These are phyloP conservation scores for Lasioglossum marginatum DNA, from an alignment of 2,888 invertebrate species.

Conservation along the genomic window DNA sequence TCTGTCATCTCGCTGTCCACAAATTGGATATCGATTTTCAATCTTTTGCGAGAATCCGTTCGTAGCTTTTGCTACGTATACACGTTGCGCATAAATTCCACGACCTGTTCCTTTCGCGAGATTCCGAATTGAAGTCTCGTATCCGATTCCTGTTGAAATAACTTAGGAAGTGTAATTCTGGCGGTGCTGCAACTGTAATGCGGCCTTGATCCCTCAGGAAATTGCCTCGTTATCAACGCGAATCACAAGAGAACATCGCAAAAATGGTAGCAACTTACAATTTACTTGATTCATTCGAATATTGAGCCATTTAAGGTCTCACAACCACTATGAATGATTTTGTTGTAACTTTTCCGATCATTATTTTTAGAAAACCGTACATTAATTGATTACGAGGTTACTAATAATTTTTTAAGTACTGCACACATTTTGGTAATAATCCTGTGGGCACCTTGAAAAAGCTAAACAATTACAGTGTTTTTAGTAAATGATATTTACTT, in stretches of 20 bases:
- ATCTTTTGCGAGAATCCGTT: constrained; percentile 34
- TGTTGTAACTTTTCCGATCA: neutral
- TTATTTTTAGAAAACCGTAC: neutral
- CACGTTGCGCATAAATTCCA: constrained; percentile 16
- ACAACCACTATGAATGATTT: neutral
- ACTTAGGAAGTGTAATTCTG: constrained; percentile 25
- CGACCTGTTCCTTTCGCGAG: neutral
- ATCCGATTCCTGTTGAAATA: constrained; percentile 28
- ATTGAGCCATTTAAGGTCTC: neutral
- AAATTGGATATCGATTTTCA: constrained; percentile 59
- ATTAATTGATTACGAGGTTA: neutral
- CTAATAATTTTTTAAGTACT: neutral
- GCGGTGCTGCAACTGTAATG: neutral
- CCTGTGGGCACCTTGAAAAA: neutral
- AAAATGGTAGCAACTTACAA: neutral
- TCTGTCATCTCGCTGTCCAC: constrained; percentile 4
- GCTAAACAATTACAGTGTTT: too few relatives aligned
- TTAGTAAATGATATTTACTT: too few relatives aligned
- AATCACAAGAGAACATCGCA: neutral
- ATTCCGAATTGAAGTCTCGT: constrained; percentile 17
- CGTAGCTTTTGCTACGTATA: neutral
- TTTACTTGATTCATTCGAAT: neutral
- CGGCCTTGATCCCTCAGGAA: constrained; percentile 5
- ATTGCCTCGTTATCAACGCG: constrained; percentile 1
- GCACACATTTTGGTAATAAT: neutral